These are phyloP conservation scores for Ochropleura plecta DNA, from an alignment of 2,888 invertebrate species.

Conservation along the genomic window DNA sequence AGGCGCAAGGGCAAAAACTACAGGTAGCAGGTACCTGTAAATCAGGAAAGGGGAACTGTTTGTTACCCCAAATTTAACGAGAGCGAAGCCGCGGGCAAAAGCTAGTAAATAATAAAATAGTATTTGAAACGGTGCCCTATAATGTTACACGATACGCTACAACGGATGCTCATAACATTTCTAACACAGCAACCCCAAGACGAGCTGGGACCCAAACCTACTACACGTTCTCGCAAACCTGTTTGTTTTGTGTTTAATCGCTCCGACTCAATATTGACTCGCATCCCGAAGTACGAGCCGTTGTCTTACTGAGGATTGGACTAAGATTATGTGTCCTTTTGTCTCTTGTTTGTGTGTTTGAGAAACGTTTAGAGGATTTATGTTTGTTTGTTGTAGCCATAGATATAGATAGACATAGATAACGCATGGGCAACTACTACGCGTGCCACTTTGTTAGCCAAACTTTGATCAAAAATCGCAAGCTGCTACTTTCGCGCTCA, in stretches of 20 bases:
- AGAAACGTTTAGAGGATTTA: slow-evolving; percentile 26
- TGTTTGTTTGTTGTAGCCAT: slow-evolving; percentile 33
- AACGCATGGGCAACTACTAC: too few species aligned
- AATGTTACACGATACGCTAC: not conserved
- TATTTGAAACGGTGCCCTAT: not conserved
- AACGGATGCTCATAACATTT: slow-evolving; percentile 1
- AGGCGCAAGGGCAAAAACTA: too few species aligned
- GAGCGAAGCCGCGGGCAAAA: too few species aligned
- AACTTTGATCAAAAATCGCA: too few species aligned
- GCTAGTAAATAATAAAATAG: too few species aligned
- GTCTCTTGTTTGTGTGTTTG: slow-evolving; percentile 45
- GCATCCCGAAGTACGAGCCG: slow-evolving; percentile 48
- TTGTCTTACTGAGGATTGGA: slow-evolving; percentile 52
- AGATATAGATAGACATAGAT: too few species aligned
- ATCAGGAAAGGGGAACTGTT: too few species aligned
- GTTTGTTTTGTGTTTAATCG: slow-evolving; percentile 68
- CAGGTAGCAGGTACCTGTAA: too few species aligned
- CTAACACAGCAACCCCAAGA: slow-evolving; percentile 36
- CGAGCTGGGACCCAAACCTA: slow-evolving; percentile 45
- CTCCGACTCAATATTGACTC: slow-evolving; percentile 64
- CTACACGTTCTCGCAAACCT: slow-evolving; percentile 50
- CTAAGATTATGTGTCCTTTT: slow-evolving; percentile 63
- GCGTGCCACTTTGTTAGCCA: too few species aligned
- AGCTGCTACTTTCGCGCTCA: too few species aligned
- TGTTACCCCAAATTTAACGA: too few species aligned